Evolutionary conservation across 2,888 invertebrate genomes (phyloP).

Genomic region (Sphaerophoria rueppellii): DNA sequence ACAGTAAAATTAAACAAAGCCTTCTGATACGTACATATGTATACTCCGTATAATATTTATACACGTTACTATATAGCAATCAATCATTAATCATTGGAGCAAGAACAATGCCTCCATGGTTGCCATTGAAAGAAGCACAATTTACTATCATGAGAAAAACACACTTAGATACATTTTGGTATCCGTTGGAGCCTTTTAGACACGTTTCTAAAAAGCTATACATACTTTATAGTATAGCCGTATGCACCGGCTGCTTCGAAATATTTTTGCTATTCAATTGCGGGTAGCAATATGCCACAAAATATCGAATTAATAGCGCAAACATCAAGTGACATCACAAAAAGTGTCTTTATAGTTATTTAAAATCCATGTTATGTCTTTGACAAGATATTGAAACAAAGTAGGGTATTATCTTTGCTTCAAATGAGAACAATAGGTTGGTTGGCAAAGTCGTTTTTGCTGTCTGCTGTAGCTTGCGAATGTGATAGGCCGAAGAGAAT

Average conservation of each 20-base stretch:
- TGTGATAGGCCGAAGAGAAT: too few relatives aligned
- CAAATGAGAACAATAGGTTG: too few relatives aligned
- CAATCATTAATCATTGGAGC: constrained; percentile 37
- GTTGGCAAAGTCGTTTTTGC: too few relatives aligned
- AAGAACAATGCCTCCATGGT: constrained; percentile 55
- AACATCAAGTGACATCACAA: constrained; percentile 1
- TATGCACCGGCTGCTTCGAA: constrained; percentile 1
- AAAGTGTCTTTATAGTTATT: too few relatives aligned
- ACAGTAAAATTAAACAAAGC: neutral
- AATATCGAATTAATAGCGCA: constrained; percentile 22
- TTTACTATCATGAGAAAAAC: constrained; percentile 15
- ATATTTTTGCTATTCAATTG: constrained; percentile 15
- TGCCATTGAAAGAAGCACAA: constrained; percentile 54
- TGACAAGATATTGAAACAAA: too few relatives aligned
- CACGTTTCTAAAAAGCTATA: constrained; percentile 10
- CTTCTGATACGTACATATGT: neutral
- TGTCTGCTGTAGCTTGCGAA: too few relatives aligned
- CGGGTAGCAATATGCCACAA: neutral
- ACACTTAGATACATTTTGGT: neutral
- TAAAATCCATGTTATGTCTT: too few relatives aligned
- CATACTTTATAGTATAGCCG: neutral
- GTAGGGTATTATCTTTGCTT: too few relatives aligned
- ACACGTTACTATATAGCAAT: neutral
- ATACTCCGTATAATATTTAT: neutral
- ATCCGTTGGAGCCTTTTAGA: constrained; percentile 19